Percentiles rank a stretch among this genome's conserved stretches.
Evolutionary conservation across 2,797 vertebrate species (phyloP).

Genomic region (Lepidocolaptes lacrymiger): DNA sequence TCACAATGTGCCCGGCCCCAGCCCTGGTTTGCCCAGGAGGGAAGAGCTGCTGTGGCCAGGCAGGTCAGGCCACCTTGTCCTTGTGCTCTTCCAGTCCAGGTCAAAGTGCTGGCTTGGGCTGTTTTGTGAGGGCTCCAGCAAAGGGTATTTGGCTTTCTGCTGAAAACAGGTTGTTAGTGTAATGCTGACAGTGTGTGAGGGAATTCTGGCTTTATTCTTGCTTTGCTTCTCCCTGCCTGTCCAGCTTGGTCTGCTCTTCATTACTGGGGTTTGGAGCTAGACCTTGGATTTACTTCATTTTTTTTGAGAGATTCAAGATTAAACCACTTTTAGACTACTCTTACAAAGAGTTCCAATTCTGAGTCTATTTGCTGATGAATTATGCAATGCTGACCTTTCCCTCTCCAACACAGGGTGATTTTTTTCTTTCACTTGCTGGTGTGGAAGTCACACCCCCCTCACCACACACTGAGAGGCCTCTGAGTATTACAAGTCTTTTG

Average conservation of each 20-base stretch:
- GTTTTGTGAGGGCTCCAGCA: not conserved
- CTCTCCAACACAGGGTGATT: not conserved
- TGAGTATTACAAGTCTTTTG: not conserved
- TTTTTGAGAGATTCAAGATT: not conserved
- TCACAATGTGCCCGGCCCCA: fast-evolving
- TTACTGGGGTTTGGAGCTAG: not conserved
- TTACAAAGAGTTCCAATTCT: not conserved
- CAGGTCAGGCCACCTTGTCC: not conserved
- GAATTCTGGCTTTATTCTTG: not conserved
- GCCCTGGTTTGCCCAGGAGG: not conserved
- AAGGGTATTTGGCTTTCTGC: not conserved
- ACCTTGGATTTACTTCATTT: not conserved
- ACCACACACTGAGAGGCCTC: not conserved
- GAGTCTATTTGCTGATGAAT: not conserved
- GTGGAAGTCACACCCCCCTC: not conserved
- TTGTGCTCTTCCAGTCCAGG: fast-evolving
- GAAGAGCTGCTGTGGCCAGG: fast-evolving
- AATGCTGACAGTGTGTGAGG: not conserved
- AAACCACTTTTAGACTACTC: not conserved
- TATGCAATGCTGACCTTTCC: not conserved
- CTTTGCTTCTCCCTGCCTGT: not conserved
- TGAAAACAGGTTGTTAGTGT: not conserved
- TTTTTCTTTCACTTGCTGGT: not conserved
- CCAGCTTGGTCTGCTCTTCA: fast-evolving
- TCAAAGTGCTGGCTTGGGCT: fast-evolving